Base-by-base conservation (phyloP, 2,797 vertebrate genomes). In the Melopsittacus undulatus region DNA sequence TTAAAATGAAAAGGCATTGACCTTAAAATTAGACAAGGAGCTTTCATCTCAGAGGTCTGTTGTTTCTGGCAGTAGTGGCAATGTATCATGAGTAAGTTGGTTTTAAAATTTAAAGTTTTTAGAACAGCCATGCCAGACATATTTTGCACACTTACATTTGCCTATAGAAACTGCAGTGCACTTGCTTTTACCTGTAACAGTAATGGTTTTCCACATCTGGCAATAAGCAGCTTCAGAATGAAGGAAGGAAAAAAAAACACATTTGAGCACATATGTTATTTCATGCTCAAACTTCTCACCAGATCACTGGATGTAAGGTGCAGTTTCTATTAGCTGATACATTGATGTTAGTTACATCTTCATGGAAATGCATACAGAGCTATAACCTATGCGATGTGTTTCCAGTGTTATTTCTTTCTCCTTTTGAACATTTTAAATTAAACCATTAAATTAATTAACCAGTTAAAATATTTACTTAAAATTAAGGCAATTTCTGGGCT, bases 301-400 rank as follows among this genome's bases (percentile, higher is more conserved):
- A 54, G 23, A 66, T 12, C 8, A 15, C 56, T 48, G 42, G 26
- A 68, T 83, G 86, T 34, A 24, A 77, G 52, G 8, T 22, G 4
- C 10, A 38, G 13, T 17, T 78, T 79, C 62, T 26, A 13, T 14
- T 20, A 45, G 5, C 1, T 42, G 19, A 11, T 12, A 4, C 12
- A 15, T 2, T 29, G 32, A 7, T 11, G 9, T 6, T 42, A 13
- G 8, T 52, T 56, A 3, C 54, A 11, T 11, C 54, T 62, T 81
- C n/a, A 11, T 0, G 2, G 27, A 57, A 1, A 1, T 5, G 3
- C 23, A 8, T 2, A 3, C 11, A 69, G 19, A 84, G 11, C 9
- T 29, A 10, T 4, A 7, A 46, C 9, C 13, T 16, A 10, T 22
- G 24, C 17, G 10, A 2, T 5, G 30, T 13, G 29, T 38, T 66